Evolutionary conservation across 2,797 vertebrate species (phyloP).

Genomic region (Sebastes taczanowskii): DNA sequence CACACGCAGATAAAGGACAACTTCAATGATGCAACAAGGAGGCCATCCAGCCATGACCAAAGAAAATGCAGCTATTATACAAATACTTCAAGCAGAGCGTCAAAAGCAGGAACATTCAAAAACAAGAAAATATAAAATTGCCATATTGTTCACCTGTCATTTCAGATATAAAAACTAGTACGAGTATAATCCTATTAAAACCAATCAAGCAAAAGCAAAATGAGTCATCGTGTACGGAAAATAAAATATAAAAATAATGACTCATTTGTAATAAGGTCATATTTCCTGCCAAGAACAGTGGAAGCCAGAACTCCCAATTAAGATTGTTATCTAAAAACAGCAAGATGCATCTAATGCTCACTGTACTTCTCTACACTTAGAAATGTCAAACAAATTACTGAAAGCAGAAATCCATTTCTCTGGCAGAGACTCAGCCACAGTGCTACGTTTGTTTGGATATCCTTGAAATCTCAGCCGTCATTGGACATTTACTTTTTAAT

Average conservation of each 20-base stretch:
- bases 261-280: conserved; percentile 18
- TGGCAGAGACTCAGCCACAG: conserved; percentile 24
- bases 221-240: conserved; percentile 4
- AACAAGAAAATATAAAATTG: background rate
- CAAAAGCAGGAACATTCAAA: conserved; percentile 29
- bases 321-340: conserved; percentile 63
- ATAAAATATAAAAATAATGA: conserved; percentile 8
- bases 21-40: conserved; percentile 49
- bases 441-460: background rate
- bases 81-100: conserved; percentile 58
- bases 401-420: conserved; percentile 41
- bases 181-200: background rate
- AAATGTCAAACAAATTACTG: conserved; percentile 38
- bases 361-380: conserved; percentile 36
- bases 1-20: conserved; percentile 32
- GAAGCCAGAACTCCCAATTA: conserved; percentile 44
- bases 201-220: conserved; percentile 4
- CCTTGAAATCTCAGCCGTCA: background rate
- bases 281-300: conserved; percentile 32
- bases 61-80: conserved; percentile 39
- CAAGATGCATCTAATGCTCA: conserved; percentile 42
- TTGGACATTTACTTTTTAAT: background rate
- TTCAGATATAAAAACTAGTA: background rate
- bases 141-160: background rate
- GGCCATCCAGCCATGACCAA: conserved; percentile 47